A percentile compares a stretch with the other conserved stretches of the same genome.
Conservation (phyloP, 1,140 invertebrate genomes). For the Heliothis subflexa region DNA sequence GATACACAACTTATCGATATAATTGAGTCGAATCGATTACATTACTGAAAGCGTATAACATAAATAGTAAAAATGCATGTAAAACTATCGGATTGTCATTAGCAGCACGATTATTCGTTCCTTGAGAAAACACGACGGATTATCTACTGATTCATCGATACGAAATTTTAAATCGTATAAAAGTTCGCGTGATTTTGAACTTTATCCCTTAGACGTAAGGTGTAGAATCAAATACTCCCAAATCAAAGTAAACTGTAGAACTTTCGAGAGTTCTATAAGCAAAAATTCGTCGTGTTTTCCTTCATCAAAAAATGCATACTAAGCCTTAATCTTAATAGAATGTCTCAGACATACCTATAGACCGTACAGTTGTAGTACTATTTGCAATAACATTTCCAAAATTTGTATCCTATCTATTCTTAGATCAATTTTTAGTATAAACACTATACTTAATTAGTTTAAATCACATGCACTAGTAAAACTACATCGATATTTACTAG, state of each 20-base stretch:
- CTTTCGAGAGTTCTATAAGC: background rate
- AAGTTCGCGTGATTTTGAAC: too few species aligned
- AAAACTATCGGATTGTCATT: conserved; percentile 37
- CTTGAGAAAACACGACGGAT: conserved; percentile 16
- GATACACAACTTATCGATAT: conserved; percentile 62
- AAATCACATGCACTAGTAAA: conserved; percentile 63
- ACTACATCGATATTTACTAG: conserved; percentile 45
- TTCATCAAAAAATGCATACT: background rate
- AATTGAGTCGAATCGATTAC: conserved; percentile 36
- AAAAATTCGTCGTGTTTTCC: conserved; percentile 23
- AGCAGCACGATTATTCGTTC: background rate
- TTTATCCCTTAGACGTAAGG: too few species aligned
- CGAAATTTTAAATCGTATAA: too few species aligned
- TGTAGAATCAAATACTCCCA: too few species aligned
- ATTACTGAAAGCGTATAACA: conserved; percentile 32
- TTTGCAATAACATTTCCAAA: conserved; percentile 49
- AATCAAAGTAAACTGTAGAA: background rate
- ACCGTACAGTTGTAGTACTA: conserved; percentile 44
- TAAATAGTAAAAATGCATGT: conserved; percentile 36
- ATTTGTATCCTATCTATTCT: conserved; percentile 45
- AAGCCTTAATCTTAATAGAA: conserved; percentile 38
- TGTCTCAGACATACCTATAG: conserved; percentile 59
- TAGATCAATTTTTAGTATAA: conserved; percentile 59
- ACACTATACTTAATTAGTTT: conserved; percentile 54
- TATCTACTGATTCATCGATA: too few species aligned